Evolutionary conservation across 2,797 vertebrate genomes (phyloP), one percentile per base, ranked within the genome.

Genomic region (Gambusia yucatana): DNA sequence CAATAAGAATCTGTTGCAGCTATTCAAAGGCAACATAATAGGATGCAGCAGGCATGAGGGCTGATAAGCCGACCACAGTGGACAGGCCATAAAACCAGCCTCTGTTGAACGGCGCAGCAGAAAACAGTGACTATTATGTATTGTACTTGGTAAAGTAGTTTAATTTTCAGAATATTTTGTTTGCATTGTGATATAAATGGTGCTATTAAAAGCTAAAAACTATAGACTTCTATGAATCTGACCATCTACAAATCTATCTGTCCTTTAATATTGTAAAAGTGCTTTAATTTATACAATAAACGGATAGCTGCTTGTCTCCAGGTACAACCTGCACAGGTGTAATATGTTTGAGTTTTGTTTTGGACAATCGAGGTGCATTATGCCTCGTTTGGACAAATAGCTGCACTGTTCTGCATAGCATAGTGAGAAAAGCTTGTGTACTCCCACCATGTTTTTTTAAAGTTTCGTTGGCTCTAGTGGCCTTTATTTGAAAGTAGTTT

Each of bases 11-110:
- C 36, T 78, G 84, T 78, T 79, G 73, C 59, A 73, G 76, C 73
- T 52, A 86, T 89, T 90, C 77, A 84, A 72, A 85, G 70, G 47
- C 36, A 0, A 70, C 77, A 55, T 69, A 76, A 59, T 86, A 86
- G 91, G 89, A 92, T 86, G 81, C 78, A 89, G 55, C 77, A 78
- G 75, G 82, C 41, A 43, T 77, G 55, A 84, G 77, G 17, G 76
- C 87, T 85, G 90, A 93, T 92, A 88, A 91, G 87, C 36, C 2
- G 63, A 84, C 43, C 86, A 85, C 89, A 72, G 30, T 86, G 83
- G 85, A 87, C 17, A 11, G 10, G 72, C 30, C 57, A 59, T 69
- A 61, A 47, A 57, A 61, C 43, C 30, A 47, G 48, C 67, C 39
- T 63, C 44, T 39, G 77, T 39, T 50, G n/a, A 77, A 81, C 13